These are phyloP conservation scores for Papilio protenor DNA, from an alignment of 2,888 invertebrate species.

Conservation along the genomic window DNA sequence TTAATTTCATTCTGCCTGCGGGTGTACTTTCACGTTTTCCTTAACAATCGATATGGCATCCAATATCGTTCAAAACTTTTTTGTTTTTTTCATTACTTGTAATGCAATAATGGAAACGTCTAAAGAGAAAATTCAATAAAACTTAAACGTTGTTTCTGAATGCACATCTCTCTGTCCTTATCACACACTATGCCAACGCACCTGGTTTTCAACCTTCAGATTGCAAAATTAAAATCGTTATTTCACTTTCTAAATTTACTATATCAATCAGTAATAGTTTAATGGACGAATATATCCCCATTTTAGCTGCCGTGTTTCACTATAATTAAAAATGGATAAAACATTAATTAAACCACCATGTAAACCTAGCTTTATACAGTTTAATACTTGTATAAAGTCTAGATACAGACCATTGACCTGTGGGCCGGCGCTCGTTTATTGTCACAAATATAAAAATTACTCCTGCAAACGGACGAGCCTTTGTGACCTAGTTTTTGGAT, in stretches of 20 bases:
- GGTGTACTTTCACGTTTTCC: slow-evolving; percentile 22
- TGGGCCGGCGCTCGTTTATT: slow-evolving; percentile 50
- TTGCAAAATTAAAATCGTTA: no score
- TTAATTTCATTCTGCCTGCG: slow-evolving; percentile 12
- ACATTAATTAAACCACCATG: slow-evolving; percentile 18
- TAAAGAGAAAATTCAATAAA: background rate
- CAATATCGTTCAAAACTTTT: background rate
- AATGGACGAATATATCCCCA: no score
- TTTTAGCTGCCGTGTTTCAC: no score
- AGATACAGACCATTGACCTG: slow-evolving; percentile 54
- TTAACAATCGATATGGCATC: background rate
- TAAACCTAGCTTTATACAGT: slow-evolving; percentile 44
- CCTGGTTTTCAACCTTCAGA: background rate
- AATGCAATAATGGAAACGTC: background rate
- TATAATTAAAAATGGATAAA: background rate
- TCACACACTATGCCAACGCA: background rate
- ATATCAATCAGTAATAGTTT: no score
- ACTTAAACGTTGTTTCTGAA: background rate
- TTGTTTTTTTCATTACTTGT: background rate
- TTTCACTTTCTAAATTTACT: no score
- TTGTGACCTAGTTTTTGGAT: background rate
- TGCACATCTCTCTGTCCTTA: background rate
- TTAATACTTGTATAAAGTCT: slow-evolving; percentile 44
- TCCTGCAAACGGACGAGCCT: slow-evolving; percentile 19
- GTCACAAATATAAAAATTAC: slow-evolving; percentile 41